Evolutionary conservation across 2,797 vertebrate genomes (phyloP).

Genomic region (Sebastolobus altivelis): DNA sequence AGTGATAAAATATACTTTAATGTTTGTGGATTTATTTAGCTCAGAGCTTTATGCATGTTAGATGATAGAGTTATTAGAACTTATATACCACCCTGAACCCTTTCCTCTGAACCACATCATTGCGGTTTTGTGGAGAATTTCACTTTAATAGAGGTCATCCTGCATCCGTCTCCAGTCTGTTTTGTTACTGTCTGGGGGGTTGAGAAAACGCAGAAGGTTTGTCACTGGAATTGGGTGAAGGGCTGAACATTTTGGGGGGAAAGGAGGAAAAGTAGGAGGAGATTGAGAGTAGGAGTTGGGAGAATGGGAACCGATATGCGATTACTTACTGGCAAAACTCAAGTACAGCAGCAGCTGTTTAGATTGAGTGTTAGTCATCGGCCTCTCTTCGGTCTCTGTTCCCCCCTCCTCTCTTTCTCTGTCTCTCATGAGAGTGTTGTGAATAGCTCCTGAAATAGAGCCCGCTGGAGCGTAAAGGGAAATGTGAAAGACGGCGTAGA

Average conservation of each 20-base stretch:
- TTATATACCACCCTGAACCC: background rate
- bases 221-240: constrained; percentile 52
- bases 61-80: background rate
- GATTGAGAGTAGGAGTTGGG: constrained; percentile 25
- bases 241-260: constrained; percentile 14
- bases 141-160: constrained; percentile 16
- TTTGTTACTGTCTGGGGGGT: constrained; percentile 22
- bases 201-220: constrained; percentile 31
- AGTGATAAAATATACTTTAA: background rate
- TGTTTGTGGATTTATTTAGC: background rate
- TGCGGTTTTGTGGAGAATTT: constrained; percentile 7
- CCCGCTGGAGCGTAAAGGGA: constrained; percentile 55
- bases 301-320: constrained; percentile 51
- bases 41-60: background rate
- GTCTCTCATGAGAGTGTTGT: constrained; percentile 53
- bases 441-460: constrained; percentile 76
- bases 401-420: background rate
- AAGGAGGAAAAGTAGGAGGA: constrained; percentile 34
- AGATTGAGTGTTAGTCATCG: constrained; percentile 66
- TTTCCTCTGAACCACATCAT: constrained; percentile 1
- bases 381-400: background rate
- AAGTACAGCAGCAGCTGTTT: constrained; percentile 76
- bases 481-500: constrained; percentile 51
- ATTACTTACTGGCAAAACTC: constrained; percentile 71
- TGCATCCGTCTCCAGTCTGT: constrained; percentile 11